These are phyloP conservation scores for Emys orbicularis DNA, from an alignment of 2,797 vertebrate species.

Conservation along the genomic window DNA sequence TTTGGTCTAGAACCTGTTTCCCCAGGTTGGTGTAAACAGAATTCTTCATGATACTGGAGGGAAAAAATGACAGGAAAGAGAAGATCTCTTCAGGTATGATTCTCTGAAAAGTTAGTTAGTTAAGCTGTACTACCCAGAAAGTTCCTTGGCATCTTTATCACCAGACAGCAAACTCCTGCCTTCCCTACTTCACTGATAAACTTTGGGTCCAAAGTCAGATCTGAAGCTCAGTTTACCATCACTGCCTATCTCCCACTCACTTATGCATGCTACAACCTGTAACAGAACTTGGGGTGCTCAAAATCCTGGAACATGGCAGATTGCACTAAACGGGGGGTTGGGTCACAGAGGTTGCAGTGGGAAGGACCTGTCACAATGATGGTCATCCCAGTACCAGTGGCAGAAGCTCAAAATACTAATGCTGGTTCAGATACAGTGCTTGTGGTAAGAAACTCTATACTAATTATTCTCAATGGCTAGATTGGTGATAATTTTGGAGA, in stretches of 20 bases:
- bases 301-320: not conserved
- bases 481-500: not conserved
- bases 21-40: not conserved
- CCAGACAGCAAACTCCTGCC: not conserved
- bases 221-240: not conserved
- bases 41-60: not conserved
- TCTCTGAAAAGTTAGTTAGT: not conserved
- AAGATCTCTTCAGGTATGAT: not conserved
- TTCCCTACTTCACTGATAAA: not conserved
- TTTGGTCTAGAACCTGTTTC: not conserved
- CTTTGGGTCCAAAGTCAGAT: not conserved
- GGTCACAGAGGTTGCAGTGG: not conserved
- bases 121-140: not conserved
- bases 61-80: not conserved
- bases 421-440: not conserved
- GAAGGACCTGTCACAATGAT: not conserved
- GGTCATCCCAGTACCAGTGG: not conserved
- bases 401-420: not conserved
- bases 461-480: not conserved
- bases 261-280: not conserved
- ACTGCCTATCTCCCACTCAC: not conserved
- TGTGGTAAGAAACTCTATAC: not conserved
- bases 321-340: not conserved
- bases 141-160: not conserved
- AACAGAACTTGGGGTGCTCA: not conserved